Evolutionary conservation across 2,888 invertebrate species (phyloP).

Genomic region (Eupelmus urozonus): DNA sequence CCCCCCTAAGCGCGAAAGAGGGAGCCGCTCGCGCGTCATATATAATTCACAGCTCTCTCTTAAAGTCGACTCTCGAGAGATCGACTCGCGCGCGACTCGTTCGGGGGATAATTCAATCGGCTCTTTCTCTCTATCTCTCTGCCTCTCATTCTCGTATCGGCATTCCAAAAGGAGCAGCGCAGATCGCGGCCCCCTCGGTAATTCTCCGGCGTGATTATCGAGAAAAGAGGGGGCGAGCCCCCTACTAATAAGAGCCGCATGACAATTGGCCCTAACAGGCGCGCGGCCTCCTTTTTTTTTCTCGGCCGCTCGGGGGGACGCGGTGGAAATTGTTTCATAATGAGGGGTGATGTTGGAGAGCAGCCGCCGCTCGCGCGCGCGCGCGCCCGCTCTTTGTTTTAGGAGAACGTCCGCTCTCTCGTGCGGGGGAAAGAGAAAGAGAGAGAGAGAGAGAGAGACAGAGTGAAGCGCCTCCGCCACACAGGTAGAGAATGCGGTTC

Average conservation of each 20-base stretch:
- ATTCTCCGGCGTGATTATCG: slow-evolving; percentile 61
- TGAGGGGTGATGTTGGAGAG: slow-evolving; percentile 69
- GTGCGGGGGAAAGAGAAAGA: slow-evolving; percentile 25
- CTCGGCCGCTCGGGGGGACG: slow-evolving; percentile 50
- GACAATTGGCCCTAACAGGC: slow-evolving; percentile 66
- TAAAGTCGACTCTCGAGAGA: not conserved
- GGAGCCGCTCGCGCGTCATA: slow-evolving; percentile 43
- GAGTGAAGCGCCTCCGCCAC: slow-evolving; percentile 68
- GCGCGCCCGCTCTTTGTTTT: not conserved
- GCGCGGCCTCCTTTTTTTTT: slow-evolving; percentile 35
- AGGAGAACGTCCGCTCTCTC: slow-evolving; percentile 16
- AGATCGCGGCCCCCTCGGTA: slow-evolving; percentile 7
- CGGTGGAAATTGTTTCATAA: slow-evolving; percentile 72
- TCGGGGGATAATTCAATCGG: not conserved
- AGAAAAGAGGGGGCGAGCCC: slow-evolving; percentile 61
- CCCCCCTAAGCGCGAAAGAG: slow-evolving; percentile 36
- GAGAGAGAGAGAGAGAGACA: slow-evolving; percentile 38
- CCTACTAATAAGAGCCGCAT: slow-evolving; percentile 63
- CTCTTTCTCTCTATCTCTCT: slow-evolving; percentile 8
- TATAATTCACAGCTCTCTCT: slow-evolving; percentile 53
- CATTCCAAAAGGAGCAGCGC: slow-evolving; percentile 42
- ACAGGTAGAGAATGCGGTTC: slow-evolving; percentile 73
- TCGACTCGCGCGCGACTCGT: not conserved
- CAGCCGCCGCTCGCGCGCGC: slow-evolving; percentile 38
- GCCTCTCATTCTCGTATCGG: slow-evolving; percentile 15